Conservation (phyloP, 2,797 vertebrate species). For the Chiroxiphia lanceolata region DNA sequence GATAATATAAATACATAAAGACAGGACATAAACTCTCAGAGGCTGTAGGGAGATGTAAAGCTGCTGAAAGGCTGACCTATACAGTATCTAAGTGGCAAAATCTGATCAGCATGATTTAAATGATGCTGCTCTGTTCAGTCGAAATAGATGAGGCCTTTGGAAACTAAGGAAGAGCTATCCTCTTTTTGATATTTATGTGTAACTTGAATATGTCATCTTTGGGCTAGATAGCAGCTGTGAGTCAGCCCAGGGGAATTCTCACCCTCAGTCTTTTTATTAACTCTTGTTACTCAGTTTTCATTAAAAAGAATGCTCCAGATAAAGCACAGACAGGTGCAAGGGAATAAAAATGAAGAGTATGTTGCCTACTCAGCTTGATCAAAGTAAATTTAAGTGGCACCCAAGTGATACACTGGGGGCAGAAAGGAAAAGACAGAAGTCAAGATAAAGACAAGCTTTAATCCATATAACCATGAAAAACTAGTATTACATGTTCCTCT, state of each 20-base stretch:
- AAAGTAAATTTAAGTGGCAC: not conserved
- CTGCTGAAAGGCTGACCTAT: not conserved
- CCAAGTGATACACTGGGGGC: not conserved
- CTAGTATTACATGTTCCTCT: fast-evolving
- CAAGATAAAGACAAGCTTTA: not conserved
- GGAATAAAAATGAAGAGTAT: not conserved
- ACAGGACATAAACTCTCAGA: not conserved
- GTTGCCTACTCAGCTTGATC: not conserved
- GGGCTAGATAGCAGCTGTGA: not conserved
- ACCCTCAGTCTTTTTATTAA: not conserved
- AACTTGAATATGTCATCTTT: not conserved
- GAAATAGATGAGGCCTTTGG: not conserved
- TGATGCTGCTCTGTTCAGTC: not conserved
- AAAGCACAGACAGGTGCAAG: not conserved
- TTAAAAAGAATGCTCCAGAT: not conserved
- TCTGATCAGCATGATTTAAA: not conserved
- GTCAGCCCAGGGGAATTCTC: not conserved
- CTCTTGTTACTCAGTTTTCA: not conserved
- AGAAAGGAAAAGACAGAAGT: not conserved
- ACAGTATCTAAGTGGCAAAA: not conserved
- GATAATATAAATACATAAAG: not conserved
- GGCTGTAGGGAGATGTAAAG: not conserved
- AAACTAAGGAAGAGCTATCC: not conserved
- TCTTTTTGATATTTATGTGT: not conserved
- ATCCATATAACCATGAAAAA: not conserved